These are phyloP conservation scores for Indicator maculatus DNA, from an alignment of 2,113 vertebrate genomes.

Conservation along the genomic window DNA sequence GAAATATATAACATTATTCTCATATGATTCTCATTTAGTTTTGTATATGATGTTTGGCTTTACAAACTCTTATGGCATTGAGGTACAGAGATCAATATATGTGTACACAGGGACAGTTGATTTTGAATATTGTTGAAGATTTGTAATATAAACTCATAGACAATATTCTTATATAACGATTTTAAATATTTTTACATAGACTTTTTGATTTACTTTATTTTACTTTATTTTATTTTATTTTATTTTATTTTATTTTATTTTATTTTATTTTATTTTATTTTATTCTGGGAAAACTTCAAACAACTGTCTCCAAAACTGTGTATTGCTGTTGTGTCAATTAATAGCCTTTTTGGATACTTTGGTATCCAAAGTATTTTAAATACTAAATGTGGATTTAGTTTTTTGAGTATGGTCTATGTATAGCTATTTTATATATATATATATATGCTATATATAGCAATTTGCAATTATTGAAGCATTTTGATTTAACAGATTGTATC, in stretches of 20 bases:
- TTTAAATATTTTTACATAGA: neutral
- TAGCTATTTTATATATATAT: too few relatives aligned
- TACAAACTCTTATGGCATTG: neutral
- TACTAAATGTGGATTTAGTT: constrained; percentile 54
- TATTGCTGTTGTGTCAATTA: constrained; percentile 27
- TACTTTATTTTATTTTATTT: too few relatives aligned
- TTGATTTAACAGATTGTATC: constrained; percentile 67
- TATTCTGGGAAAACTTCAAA: neutral
- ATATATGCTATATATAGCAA: constrained; percentile 25
- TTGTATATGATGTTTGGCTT: neutral
- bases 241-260: neutral
- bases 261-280: neutral
- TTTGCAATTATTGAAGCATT: constrained; percentile 61
- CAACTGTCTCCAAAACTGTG: neutral
- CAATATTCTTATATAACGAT: neutral
- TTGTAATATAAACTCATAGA: neutral
- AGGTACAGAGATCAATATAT: neutral
- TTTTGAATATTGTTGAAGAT: neutral
- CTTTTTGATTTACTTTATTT: neutral
- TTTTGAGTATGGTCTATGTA: constrained; percentile 40
- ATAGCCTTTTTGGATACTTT: constrained; percentile 17
- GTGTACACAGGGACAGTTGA: neutral
- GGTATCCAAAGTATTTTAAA: constrained; percentile 72
- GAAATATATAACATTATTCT: neutral
- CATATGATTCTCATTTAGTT: neutral